Base-by-base conservation (phyloP, 1,140 invertebrate species). In the Scaptomyza pallida region DNA sequence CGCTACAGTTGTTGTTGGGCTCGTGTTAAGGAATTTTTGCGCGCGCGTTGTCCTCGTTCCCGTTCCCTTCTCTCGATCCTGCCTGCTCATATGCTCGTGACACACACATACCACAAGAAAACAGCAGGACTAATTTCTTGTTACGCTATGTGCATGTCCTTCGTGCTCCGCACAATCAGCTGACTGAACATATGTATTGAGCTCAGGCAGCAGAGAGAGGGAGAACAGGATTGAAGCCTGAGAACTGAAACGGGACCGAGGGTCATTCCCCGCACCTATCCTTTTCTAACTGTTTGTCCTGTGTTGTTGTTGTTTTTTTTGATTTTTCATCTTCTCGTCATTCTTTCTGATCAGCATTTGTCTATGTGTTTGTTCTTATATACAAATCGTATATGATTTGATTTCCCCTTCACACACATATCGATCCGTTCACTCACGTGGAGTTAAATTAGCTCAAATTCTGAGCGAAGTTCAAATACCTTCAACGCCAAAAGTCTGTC, bases 1-100 rank as follows among this genome's bases (percentile, higher is more conserved):
- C 23, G 23, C 40, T 13, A 37, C 9, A 43, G 16, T 35, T 67
- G 44, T 48, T 54, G 54, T 67, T 73, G 71, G 57, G 71, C 82
- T 86, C 82, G 82, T 86, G 82, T 88, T 88, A 60, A 82, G 82
- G 83, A 88, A 88, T 88, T 72, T n/a, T 81, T 82, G 64, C 82
- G 82, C 82, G 82, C 82, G 82, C 77, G 63, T 86, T 86, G 55
- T 62, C 61, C 61, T 65, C 55, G 73, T 73, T 73, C 70, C 68
- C 43, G 37, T 48, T 40, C 51, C 60, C 43, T 30, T 65, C 43
- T 56, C 15, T n/a, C n/a, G n/a, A n/a, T n/a, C n/a, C n/a, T n/a
- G n/a, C n/a, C n/a, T n/a, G n/a, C n/a, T n/a, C n/a, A n/a, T n/a
- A n/a, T 69, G 50, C 72, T 74, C 72, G 50, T 67, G 50, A 30